Conservation (phyloP, 2,113 vertebrate genomes). For the Madoqua kirkii region DNA sequence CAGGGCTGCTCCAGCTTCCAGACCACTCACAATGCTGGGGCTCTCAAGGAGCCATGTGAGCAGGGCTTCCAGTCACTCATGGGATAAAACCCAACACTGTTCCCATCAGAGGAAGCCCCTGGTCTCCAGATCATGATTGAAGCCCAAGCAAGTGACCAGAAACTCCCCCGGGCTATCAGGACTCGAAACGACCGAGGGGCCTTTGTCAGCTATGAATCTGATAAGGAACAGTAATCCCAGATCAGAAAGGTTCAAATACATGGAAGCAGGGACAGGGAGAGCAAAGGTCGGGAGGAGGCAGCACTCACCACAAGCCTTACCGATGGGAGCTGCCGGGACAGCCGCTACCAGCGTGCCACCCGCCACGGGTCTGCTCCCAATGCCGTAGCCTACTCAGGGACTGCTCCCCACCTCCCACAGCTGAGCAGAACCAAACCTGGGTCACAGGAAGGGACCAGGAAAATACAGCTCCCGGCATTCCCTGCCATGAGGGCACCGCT, state of each 20-base stretch:
- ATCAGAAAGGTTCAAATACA: background rate
- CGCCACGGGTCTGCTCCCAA: background rate
- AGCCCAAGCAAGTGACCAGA: background rate
- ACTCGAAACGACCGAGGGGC: background rate
- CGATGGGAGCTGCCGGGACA: background rate
- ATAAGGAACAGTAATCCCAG: background rate
- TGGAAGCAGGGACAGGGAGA: background rate
- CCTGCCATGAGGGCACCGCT: background rate
- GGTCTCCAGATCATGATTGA: background rate
- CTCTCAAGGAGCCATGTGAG: background rate
- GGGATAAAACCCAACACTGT: background rate
- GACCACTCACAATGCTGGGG: background rate
- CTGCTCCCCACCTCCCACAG: background rate
- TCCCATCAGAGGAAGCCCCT: background rate
- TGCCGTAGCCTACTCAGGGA: rapidly evolving
- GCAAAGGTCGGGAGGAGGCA: background rate
- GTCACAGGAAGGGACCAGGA: background rate
- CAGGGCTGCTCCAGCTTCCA: background rate
- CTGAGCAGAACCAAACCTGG: background rate
- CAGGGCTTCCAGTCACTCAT: background rate
- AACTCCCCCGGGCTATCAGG: background rate
- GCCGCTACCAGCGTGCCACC: background rate
- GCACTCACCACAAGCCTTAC: background rate
- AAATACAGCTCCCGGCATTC: background rate
- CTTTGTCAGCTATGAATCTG: background rate